Base-by-base conservation (phyloP, 2,797 vertebrate species). In the Mormyrops attenuatus region DNA sequence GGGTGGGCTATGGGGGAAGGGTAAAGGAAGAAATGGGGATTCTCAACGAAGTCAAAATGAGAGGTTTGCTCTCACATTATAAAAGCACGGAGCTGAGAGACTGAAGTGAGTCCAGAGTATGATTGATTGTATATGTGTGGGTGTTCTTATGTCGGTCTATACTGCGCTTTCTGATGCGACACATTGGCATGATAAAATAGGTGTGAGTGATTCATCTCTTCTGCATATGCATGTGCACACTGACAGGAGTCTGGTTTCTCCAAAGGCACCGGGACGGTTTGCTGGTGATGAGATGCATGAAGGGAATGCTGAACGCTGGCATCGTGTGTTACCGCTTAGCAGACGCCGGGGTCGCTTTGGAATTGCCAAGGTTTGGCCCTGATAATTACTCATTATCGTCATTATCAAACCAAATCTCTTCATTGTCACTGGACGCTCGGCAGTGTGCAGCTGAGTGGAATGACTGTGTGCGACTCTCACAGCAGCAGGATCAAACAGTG, bases 141-240 rank as follows among this genome's bases (percentile, higher is more conserved):
- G 86, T 41, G 55, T 88, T 88, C 41, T 63, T 41, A 63, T 60
- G 55, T 5, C 20, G 22, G 34, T 30, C 87, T 88, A 30, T 73
- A 88, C 44, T 73, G 41, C 1, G 57, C 41, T 50, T 26, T 88
- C 57, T 88, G 87, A 88, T 88, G 60, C 5, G 44, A 26, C 1
- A n/a, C 22, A 6, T 44, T 44, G 55, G 53, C 52, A 87, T 44
- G 57, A 88, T 88, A 50, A 69, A 73, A 69, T 88, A 60, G 34
- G 87, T 66, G 87, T 88, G 53, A 88, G 55, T 60, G 87, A 86
- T 26, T 88, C 17, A 90, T 87, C 52, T 34, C 47, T 66, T 34
- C 44, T 88, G 55, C 88, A 88, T 53, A 89, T 57, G 17, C 55
- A 88, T 73, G 55, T 49, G 88, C 44, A 47, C 86, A 85, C 87